These are phyloP conservation scores for Geopemphigus sp. DNA, from an alignment of 1,140 invertebrate genomes.

Conservation along the genomic window DNA sequence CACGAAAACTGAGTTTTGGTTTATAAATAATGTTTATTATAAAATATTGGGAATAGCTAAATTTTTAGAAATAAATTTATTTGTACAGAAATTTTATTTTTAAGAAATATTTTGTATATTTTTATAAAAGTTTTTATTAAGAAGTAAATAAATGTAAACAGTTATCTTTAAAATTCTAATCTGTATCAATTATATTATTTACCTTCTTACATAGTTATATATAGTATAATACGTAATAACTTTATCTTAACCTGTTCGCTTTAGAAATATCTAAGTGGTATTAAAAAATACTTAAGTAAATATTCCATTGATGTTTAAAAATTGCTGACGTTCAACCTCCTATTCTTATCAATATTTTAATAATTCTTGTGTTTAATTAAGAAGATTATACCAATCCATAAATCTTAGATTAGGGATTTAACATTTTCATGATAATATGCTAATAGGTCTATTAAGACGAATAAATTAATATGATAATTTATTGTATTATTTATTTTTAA, in stretches of 20 bases:
- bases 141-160: too few species aligned
- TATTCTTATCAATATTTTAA: background rate
- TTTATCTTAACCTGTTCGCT: background rate
- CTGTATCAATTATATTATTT: too few species aligned
- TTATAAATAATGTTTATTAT: too few species aligned
- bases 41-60: too few species aligned
- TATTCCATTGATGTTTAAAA: background rate
- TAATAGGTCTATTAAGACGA: background rate
- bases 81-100: too few species aligned
- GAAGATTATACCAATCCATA: conserved; percentile 11
- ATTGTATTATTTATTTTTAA: background rate
- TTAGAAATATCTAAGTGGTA: background rate
- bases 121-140: too few species aligned
- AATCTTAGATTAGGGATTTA: background rate
- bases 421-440: background rate
- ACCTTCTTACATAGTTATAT: too few species aligned
- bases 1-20: too few species aligned
- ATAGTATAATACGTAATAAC: background rate
- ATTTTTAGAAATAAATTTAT: too few species aligned
- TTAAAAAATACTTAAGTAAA: conserved; percentile 15
- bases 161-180: too few species aligned
- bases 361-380: background rate
- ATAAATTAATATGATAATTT: background rate
- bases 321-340: background rate
- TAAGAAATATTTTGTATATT: too few species aligned